Percentiles rank a stretch among this genome's conserved stretches.
These are phyloP conservation scores for Polyommatus icarus DNA, from an alignment of 2,888 invertebrate species.

Conservation along the genomic window DNA sequence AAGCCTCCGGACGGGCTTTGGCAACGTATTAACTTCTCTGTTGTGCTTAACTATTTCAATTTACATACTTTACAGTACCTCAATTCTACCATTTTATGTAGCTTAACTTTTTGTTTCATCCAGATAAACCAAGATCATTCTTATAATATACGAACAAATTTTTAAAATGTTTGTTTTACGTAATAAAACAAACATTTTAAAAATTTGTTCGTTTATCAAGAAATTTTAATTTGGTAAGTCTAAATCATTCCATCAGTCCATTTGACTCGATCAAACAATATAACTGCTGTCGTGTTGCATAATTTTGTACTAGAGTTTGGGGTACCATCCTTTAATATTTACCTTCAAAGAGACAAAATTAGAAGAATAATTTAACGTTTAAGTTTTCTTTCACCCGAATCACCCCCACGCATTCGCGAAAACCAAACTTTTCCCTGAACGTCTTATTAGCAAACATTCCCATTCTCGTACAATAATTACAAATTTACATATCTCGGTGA, in stretches of 20 bases:
- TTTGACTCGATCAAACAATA: too few species aligned
- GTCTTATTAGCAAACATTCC: neutral
- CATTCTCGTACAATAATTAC: neutral
- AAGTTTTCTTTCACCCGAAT: neutral
- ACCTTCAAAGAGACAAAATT: too few species aligned
- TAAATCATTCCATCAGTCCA: too few species aligned
- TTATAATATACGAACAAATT: too few species aligned
- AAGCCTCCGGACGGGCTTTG: constrained; percentile 23
- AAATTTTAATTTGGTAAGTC: too few species aligned
- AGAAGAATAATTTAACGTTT: neutral
- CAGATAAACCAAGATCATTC: too few species aligned
- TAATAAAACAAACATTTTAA: too few species aligned
- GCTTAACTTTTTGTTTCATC: neutral
- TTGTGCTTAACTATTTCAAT: constrained; percentile 10
- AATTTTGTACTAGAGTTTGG: too few species aligned
- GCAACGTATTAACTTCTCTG: constrained; percentile 22
- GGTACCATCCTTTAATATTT: too few species aligned
- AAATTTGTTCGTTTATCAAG: too few species aligned
- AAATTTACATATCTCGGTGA: constrained; percentile 2
- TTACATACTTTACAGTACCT: neutral
- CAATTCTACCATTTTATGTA: constrained; percentile 23
- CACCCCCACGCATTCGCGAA: neutral
- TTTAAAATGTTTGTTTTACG: too few species aligned
- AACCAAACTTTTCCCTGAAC: neutral
- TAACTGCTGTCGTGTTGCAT: too few species aligned